A percentile compares a stretch with the other conserved stretches of the same genome.
These are phyloP conservation scores for Lymantria dispar DNA, from an alignment of 2,888 invertebrate genomes.

Conservation along the genomic window DNA sequence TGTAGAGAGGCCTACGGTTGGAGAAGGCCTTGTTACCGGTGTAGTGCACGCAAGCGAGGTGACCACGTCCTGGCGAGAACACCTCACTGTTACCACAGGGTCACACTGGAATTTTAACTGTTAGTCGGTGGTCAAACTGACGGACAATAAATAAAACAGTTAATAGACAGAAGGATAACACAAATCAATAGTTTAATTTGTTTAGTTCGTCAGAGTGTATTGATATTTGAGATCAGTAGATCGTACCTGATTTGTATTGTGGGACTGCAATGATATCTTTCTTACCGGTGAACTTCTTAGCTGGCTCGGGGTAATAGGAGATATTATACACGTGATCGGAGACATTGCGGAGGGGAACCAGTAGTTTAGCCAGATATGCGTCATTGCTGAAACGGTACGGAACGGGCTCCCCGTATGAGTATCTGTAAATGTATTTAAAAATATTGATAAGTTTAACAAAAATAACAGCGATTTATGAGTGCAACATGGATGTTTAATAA, in stretches of 20 bases:
- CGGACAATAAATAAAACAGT: constrained; percentile 27
- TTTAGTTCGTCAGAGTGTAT: constrained; percentile 34
- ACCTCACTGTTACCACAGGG: constrained; percentile 70
- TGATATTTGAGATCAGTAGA: constrained; percentile 8
- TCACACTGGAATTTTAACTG: constrained; percentile 63
- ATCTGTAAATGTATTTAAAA: constrained; percentile 58
- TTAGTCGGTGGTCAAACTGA: constrained; percentile 56
- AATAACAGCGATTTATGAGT: constrained; percentile 14
- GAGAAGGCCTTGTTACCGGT: constrained; percentile 91
- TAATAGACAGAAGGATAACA: constrained; percentile 12
- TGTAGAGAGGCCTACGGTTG: constrained; percentile 87
- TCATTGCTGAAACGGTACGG: constrained; percentile 86
- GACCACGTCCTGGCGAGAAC: constrained; percentile 87
- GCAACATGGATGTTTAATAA: constrained; percentile 20
- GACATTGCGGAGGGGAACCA: constrained; percentile 84
- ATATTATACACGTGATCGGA: constrained; percentile 83
- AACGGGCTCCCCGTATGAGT: constrained; percentile 70
- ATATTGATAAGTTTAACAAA: constrained; percentile 10
- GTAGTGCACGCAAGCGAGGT: constrained; percentile 92
- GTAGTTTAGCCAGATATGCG: constrained; percentile 87
- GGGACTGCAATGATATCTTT: constrained; percentile 22
- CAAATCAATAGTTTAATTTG: constrained; percentile 29
- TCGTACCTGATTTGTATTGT: constrained; percentile 12
- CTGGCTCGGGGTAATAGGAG: constrained; percentile 87
- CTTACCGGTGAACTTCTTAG: constrained; percentile 86